These are phyloP conservation scores for Eunapius fragilis DNA, from an alignment of 37 sponge, comb jelly and placozoan species.

Conservation along the genomic window DNA sequence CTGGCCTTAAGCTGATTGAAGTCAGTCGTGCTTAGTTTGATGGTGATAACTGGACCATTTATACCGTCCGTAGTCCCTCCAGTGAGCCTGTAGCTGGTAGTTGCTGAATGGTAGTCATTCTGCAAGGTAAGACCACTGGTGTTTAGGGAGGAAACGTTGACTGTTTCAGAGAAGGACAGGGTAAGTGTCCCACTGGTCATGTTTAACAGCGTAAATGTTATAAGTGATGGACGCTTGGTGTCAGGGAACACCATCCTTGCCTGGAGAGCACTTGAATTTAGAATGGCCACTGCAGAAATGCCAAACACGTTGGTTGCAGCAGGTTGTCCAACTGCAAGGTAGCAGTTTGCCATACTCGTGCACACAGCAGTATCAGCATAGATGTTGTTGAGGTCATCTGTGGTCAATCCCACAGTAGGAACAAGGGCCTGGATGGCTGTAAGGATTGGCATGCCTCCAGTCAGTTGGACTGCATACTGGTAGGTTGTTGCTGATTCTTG, in stretches of 20 bases:
- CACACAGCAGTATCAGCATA: constrained; percentile 61
- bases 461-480: constrained; percentile 7
- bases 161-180: constrained; percentile 80
- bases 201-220: constrained; percentile 48
- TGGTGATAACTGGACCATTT: constrained; percentile 41
- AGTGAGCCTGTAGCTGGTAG: constrained; percentile 45
- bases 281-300: constrained; percentile 45
- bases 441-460: constrained; percentile 39
- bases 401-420: constrained; percentile 38
- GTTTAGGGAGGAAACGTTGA: constrained; percentile 68
- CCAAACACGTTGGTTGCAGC: constrained; percentile 55
- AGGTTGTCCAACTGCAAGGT: constrained; percentile 17
- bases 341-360: constrained; percentile 57
- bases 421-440: constrained; percentile 26
- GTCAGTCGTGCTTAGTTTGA: constrained; percentile 67
- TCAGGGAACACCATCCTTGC: constrained; percentile 47
- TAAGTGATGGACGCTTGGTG: constrained; percentile 26
- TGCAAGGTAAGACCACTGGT: constrained; percentile 58
- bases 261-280: constrained; percentile 32
- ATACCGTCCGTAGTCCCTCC: constrained; percentile 45
- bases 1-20: constrained; percentile 75
- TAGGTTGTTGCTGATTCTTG: constrained; percentile 17
- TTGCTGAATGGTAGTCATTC: constrained; percentile 13
- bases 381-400: constrained; percentile 51
- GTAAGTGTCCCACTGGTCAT: constrained; percentile 60